Evolutionary conservation across 2,113 vertebrate species (phyloP).

Genomic region (Numenius arquata): DNA sequence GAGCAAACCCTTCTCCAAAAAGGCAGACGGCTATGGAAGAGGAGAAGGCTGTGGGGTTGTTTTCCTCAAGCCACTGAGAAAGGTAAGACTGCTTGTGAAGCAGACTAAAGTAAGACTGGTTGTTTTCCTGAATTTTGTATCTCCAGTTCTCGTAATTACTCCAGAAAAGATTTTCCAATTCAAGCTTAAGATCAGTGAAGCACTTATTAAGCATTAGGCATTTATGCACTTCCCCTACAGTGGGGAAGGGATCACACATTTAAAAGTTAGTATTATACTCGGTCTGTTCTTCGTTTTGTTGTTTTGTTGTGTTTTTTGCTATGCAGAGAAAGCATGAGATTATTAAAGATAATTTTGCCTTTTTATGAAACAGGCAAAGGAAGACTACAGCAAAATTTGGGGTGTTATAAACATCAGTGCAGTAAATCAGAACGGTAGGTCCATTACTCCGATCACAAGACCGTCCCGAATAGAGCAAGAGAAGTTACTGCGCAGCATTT

Average conservation of each 20-base stretch:
- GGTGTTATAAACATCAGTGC: constrained; percentile 78
- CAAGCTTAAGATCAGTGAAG: not conserved
- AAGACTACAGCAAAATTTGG: constrained; percentile 81
- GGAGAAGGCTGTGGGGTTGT: constrained; percentile 87
- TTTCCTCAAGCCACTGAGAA: constrained; percentile 80
- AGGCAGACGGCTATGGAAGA: constrained; percentile 84
- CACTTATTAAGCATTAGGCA: not conserved
- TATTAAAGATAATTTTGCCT: not conserved
- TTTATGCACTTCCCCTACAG: not conserved
- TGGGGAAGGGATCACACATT: not conserved
- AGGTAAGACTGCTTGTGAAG: constrained; percentile 58
- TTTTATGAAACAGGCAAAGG: constrained; percentile 70
- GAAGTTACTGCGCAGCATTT: constrained; percentile 76
- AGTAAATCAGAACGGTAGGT: constrained; percentile 80
- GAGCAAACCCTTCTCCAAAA: constrained; percentile 83
- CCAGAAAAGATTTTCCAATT: not conserved
- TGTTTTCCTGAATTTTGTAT: not conserved
- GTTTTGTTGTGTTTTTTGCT: not conserved
- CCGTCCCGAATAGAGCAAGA: constrained; percentile 78
- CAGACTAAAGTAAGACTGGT: not conserved
- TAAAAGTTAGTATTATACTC: not conserved
- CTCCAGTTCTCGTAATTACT: not conserved
- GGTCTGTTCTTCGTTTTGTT: not conserved
- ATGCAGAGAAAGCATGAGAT: not conserved
- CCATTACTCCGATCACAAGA: constrained; percentile 77